Evolutionary conservation across 2,113 vertebrate genomes (phyloP).

Genomic region (Echinops telfairi): DNA sequence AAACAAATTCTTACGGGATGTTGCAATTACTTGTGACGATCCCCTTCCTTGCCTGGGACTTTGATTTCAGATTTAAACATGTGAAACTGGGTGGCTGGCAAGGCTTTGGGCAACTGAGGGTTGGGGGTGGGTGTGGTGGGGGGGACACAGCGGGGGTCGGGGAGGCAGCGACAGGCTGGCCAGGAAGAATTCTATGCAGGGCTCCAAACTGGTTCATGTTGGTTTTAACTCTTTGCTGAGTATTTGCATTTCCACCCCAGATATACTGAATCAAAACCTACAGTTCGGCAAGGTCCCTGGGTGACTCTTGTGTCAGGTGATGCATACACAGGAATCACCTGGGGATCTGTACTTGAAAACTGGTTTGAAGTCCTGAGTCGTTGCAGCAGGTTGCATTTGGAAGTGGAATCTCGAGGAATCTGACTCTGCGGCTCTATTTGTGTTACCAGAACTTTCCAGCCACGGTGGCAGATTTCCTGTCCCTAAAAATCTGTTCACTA

Average conservation of each 20-base stretch:
- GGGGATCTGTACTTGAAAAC: too few species aligned
- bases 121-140: background rate
- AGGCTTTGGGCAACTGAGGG: slow-evolving; percentile 57
- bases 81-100: slow-evolving; percentile 67
- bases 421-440: slow-evolving; percentile 36
- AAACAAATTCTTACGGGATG: slow-evolving; percentile 82
- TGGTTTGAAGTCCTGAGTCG: background rate
- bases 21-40: slow-evolving; percentile 83
- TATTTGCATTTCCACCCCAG: background rate
- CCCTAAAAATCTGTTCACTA: slow-evolving; percentile 48
- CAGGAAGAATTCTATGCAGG: slow-evolving; percentile 50
- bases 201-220: background rate
- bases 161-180: too few species aligned
- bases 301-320: too few species aligned
- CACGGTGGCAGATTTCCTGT: slow-evolving; percentile 62
- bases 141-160: too few species aligned
- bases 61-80: slow-evolving; percentile 80
- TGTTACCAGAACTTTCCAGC: slow-evolving; percentile 63
- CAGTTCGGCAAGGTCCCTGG: background rate
- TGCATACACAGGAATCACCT: background rate
- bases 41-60: slow-evolving; percentile 70
- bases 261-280: background rate
- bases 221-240: background rate
- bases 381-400: slow-evolving; percentile 52
- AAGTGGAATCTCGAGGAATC: slow-evolving; percentile 69